Evolutionary conservation across 1,140 invertebrate species (phyloP), one percentile per base, ranked within the genome.

Genomic region (Eupeodes corollae): DNA sequence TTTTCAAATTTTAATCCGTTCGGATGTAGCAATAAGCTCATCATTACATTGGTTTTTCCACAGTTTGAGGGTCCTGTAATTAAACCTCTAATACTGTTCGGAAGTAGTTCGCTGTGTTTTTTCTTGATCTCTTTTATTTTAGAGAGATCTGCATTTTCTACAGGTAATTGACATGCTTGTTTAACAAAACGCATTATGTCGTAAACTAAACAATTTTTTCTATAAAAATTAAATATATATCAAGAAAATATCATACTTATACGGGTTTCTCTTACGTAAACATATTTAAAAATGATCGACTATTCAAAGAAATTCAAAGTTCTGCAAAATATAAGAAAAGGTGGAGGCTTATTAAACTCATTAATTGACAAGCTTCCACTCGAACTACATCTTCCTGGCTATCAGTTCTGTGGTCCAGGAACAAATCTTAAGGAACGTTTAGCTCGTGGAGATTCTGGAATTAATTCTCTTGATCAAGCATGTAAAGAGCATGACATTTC

Each of bases 331-430:
- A n/a, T n/a, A n/a, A 37, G 46, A 40, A 52, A 37, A 33, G 48
- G 51, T 11, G 39, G 41, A 38, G 58, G 58, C 14, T 6, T 68
- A 10, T 10, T 67, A 14, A 69, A 71, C 49, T 57, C 38, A 26
- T 16, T 64, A 14, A 70, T 72, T 16, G 63, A 73, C 56, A 60
- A 58, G 30, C 45, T 73, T 26, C 69, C n/a, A n/a, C n/a, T n/a
- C n/a, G n/a, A n/a, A n/a, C n/a, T n/a, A n/a, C n/a, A n/a, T n/a
- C n/a, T n/a, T 70, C 69, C 70, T 6, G 65, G 65, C 14, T 74
- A 70, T 66, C 54, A 67, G 32, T 71, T 56, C 48, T 73, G 68
- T 43, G 69, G 67, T 14, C 63, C 66, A 19, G 65, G 63, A 37
- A 73, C 69, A 14, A 71, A 70, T 52, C 50, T 73, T 52, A 13